Percentiles rank a stretch among this genome's conserved stretches.
Evolutionary conservation across 2,113 vertebrate genomes (phyloP).

Genomic region (Dinomys branickii): DNA sequence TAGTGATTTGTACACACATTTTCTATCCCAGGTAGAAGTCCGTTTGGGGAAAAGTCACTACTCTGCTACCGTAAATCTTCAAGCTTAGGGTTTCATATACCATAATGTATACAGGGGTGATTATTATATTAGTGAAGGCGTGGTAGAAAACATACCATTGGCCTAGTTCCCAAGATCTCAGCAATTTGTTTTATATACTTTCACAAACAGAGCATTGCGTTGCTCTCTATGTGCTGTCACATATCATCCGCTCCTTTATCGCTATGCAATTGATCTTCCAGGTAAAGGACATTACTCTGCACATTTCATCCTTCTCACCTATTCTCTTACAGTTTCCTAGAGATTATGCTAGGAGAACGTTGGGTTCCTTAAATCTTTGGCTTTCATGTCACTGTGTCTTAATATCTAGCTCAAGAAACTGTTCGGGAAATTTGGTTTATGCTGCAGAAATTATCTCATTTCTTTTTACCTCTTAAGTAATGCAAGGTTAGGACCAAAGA

Average conservation of each 20-base stretch:
- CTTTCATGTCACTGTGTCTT: not conserved
- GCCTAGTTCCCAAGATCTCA: not conserved
- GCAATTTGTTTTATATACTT: not conserved
- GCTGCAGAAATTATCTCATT: not conserved
- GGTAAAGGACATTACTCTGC: not conserved
- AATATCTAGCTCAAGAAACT: constrained; percentile 2
- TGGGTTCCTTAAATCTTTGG: not conserved
- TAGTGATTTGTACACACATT: not conserved
- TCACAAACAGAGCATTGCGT: not conserved
- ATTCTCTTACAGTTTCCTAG: not conserved
- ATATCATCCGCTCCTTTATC: not conserved
- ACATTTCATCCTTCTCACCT: not conserved
- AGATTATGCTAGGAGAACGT: not conserved
- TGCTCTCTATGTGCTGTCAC: not conserved
- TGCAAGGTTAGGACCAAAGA: not conserved
- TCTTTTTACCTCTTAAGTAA: not conserved
- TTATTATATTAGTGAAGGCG: not conserved
- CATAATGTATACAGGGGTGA: not conserved
- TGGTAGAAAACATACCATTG: not conserved
- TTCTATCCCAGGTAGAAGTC: not conserved
- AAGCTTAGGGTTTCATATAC: not conserved
- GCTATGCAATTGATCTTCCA: not conserved
- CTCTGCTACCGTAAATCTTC: not conserved
- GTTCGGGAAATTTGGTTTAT: not conserved
- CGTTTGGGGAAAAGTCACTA: not conserved